Base-by-base conservation (phyloP, 2,888 invertebrate genomes). In the Tolmerus cingulatus region DNA sequence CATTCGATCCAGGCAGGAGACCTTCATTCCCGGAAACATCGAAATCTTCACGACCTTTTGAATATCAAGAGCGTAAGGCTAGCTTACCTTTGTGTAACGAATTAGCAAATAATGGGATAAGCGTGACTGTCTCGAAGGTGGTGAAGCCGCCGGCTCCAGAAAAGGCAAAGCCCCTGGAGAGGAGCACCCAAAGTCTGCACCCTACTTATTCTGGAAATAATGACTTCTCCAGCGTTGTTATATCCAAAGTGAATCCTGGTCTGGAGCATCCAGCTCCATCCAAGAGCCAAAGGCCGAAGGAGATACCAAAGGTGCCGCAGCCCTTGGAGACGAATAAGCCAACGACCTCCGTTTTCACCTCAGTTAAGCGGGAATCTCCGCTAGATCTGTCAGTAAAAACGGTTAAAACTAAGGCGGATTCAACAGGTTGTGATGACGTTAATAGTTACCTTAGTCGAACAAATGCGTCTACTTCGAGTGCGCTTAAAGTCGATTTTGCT, bases 371-470 rank as follows among this genome's bases (percentile, higher is more conserved):
- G 5, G 88, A 88, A 86, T 97, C 97, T 12, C 97, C 97, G 0
- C 93, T 98, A 88, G 98, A 98, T 93, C 93, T 98, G 86, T 97
- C 97, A 0, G 97, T 97, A 77, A 97, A 97, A 92, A 97, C 97
- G 1, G 96, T 97, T 0, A 95, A 97, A 91, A 97, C 97, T 84
- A 96, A 97, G 4, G 97, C 97, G 0, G 97, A 97, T 92, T 97
- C 97, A 0, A 97, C 97, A 0, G 96, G 96, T 16, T 95, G 95
- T 90, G 95, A 96, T 90, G 95, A 95, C 81, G 86, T 82, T 66
- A 43, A 30, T 88, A 86, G 74, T 89, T 37, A 89, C 89, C 88
- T 89, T 90, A 87, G 89, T 89, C 87, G 88, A 89, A 87, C 51
- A 12, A 79, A 87, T 76, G 66, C 89, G 51, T 88, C 89, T 30